A percentile compares a stretch with the other conserved stretches of the same genome.
Conservation (phyloP, 53 echinoderm and acorn worm species). For the Temnopleurus reevesii region DNA sequence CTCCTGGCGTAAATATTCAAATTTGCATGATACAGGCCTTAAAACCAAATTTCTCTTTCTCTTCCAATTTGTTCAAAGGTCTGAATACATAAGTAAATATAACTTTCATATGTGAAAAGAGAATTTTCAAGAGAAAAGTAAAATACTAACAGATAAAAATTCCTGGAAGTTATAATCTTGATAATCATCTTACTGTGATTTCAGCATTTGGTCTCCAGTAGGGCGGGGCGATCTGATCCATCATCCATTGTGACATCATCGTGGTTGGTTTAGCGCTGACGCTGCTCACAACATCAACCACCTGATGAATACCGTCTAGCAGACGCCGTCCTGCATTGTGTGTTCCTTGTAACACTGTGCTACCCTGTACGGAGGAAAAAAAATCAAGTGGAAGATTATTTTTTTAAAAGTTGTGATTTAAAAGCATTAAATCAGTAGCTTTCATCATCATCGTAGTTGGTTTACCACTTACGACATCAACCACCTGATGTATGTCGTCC, state of each 20-base stretch:
- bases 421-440: too few relatives aligned
- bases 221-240: conserved; percentile 93
- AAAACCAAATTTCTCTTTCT: too few relatives aligned
- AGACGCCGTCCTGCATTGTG: conserved; percentile 92
- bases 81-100: too few relatives aligned
- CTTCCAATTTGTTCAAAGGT: too few relatives aligned
- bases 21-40: too few relatives aligned
- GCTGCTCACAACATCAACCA: conserved; percentile 80
- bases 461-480: conserved; percentile 84
- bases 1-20: too few relatives aligned
- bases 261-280: conserved; percentile 94
- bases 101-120: too few relatives aligned
- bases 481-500: conserved; percentile 85
- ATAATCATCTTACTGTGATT: conserved; percentile 68
- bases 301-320: conserved; percentile 86
- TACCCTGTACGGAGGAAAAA: conserved; percentile 62
- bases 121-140: too few relatives aligned
- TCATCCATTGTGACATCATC: conserved; percentile 97
- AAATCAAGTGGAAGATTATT: too few relatives aligned
- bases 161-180: too few relatives aligned
- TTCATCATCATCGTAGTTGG: conserved; percentile 93
- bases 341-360: conserved; percentile 88
- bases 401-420: too few relatives aligned
- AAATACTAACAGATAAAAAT: too few relatives aligned
- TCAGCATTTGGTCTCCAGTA: conserved; percentile 96